Percentiles rank a stretch among this genome's conserved stretches.
Evolutionary conservation across 2,888 invertebrate species (phyloP).

Genomic region (Zaprionus obscuricornis): DNA sequence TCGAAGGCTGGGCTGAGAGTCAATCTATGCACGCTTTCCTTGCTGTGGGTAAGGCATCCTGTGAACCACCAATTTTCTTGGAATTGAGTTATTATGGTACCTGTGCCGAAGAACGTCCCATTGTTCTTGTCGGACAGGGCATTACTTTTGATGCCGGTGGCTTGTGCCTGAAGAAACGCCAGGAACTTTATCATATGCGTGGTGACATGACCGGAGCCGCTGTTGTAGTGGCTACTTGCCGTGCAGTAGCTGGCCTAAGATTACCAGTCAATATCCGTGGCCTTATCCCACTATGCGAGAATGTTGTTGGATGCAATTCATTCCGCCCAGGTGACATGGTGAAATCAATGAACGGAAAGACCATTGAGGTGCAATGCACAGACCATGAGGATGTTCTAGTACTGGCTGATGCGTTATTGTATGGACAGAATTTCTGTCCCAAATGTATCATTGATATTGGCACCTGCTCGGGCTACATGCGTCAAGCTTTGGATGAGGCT

Average conservation of each 20-base stretch:
- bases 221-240: slow-evolving; percentile 88
- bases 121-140: slow-evolving; percentile 90
- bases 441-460: slow-evolving; percentile 90
- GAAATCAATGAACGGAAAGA: slow-evolving; percentile 89
- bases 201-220: slow-evolving; percentile 95
- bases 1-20: slow-evolving; percentile 88
- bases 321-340: slow-evolving; percentile 92
- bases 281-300: slow-evolving; percentile 91
- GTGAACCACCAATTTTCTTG: slow-evolving; percentile 90
- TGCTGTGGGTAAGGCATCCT: slow-evolving; percentile 90
- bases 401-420: slow-evolving; percentile 90
- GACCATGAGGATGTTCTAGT: slow-evolving; percentile 91
- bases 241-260: slow-evolving; percentile 88
- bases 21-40: slow-evolving; percentile 92
- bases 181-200: slow-evolving; percentile 85
- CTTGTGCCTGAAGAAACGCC: slow-evolving; percentile 86
- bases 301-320: slow-evolving; percentile 91
- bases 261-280: slow-evolving; percentile 89
- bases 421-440: slow-evolving; percentile 87
- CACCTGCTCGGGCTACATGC: slow-evolving; percentile 89
- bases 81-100: slow-evolving; percentile 90
- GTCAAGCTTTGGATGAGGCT: slow-evolving; percentile 86
- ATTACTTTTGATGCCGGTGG: slow-evolving; percentile 90
- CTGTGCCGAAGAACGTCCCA: slow-evolving; percentile 86
- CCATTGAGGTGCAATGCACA: slow-evolving; percentile 87